Conservation (phyloP, 2,888 invertebrate species). For the Epirrhoe alternata region DNA sequence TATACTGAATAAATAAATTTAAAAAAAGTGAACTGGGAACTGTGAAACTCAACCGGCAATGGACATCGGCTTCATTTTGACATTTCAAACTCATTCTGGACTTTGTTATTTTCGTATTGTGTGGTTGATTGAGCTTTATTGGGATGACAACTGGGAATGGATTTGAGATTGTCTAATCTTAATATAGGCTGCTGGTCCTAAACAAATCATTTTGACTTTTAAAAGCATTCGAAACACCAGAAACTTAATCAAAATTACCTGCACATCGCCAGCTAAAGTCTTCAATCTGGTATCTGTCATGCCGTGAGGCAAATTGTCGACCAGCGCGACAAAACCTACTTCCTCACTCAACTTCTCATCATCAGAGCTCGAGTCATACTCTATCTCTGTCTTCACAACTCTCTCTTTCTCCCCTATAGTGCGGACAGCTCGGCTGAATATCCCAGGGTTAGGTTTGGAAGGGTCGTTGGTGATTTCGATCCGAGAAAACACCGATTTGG, state of each 20-base stretch:
- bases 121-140: no score
- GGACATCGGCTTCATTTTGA: no score
- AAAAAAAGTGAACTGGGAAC: no score
- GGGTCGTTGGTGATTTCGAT: constrained; percentile 61
- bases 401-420: constrained; percentile 40
- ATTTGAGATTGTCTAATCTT: no score
- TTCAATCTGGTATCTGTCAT: constrained; percentile 76
- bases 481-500: constrained; percentile 61
- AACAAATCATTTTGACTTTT: no score
- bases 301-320: constrained; percentile 73
- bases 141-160: no score
- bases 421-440: constrained; percentile 73
- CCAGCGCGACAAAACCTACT: constrained; percentile 54
- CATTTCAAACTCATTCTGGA: no score
- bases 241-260: constrained; percentile 65
- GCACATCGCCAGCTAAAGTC: constrained; percentile 76
- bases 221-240: constrained; percentile 21
- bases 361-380: constrained; percentile 63
- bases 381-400: constrained; percentile 51
- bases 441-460: constrained; percentile 64
- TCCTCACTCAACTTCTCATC: constrained; percentile 57
- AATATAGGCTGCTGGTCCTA: no score
- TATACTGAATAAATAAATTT: no score
- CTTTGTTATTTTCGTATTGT: no score
- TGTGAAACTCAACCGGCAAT: no score